These are phyloP conservation scores for Acrocephalus arundinaceus DNA, from an alignment of 2,113 vertebrate genomes.

Conservation along the genomic window DNA sequence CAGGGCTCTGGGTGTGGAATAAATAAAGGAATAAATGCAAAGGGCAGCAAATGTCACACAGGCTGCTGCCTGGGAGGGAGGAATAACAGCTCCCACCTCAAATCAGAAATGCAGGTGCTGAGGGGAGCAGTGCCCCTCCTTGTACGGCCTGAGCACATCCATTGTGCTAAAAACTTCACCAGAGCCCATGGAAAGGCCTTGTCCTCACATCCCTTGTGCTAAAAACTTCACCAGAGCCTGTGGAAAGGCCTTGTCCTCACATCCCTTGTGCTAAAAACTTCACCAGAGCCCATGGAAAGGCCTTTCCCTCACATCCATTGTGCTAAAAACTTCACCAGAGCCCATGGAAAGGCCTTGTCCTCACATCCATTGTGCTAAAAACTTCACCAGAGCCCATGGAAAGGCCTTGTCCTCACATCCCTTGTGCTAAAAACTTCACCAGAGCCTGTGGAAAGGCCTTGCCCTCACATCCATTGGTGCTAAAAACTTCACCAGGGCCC, in stretches of 20 bases:
- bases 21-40: not conserved
- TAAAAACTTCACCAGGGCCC: not conserved
- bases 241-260: no score
- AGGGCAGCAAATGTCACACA: not conserved
- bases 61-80: not conserved
- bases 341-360: not conserved
- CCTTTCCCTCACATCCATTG: rapidly evolving
- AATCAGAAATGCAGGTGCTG: not conserved
- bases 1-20: not conserved
- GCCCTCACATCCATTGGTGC: no score
- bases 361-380: rapidly evolving
- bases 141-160: not conserved
- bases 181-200: not conserved
- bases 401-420: no score
- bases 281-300: not conserved
- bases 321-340: no score
- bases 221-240: not conserved
- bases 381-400: not conserved
- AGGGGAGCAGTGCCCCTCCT: rapidly evolving
- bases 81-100: rapidly evolving
- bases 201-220: no score
- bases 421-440: rapidly evolving
- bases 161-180: rapidly evolving
- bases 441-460: not conserved
- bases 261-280: rapidly evolving